These are phyloP conservation scores for Melinaea menophilus DNA, from an alignment of 2,888 invertebrate species.

Conservation along the genomic window DNA sequence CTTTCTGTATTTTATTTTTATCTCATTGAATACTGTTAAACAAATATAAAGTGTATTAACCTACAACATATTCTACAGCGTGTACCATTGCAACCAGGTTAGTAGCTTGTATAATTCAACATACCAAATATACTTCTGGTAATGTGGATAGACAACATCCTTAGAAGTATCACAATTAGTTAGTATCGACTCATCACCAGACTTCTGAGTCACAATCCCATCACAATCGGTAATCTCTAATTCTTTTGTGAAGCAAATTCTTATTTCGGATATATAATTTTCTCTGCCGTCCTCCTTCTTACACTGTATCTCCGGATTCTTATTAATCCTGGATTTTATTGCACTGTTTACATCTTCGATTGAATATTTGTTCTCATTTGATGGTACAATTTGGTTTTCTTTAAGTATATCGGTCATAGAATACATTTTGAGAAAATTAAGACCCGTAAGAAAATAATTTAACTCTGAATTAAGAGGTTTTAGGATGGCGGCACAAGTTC, in stretches of 20 bases:
- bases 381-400: slow-evolving; percentile 74
- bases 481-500: slow-evolving; percentile 84
- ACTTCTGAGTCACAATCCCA: slow-evolving; percentile 52
- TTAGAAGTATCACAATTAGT: slow-evolving; percentile 79
- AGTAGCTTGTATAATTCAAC: slow-evolving; percentile 77
- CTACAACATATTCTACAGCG: slow-evolving; percentile 56
- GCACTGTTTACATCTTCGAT: slow-evolving; percentile 48
- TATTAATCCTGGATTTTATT: slow-evolving; percentile 73
- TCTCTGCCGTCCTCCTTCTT: slow-evolving; percentile 76
- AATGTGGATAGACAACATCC: slow-evolving; percentile 77
- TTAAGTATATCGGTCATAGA: slow-evolving; percentile 79
- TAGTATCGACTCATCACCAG: slow-evolving; percentile 57
- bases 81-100: slow-evolving; percentile 80
- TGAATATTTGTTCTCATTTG: slow-evolving; percentile 40
- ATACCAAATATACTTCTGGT: slow-evolving; percentile 53
- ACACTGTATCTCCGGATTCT: slow-evolving; percentile 81
- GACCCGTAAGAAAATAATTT: slow-evolving; percentile 83
- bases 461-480: slow-evolving; percentile 77
- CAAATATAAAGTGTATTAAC: too few relatives aligned
- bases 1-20: too few relatives aligned
- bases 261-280: slow-evolving; percentile 82
- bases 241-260: slow-evolving; percentile 85
- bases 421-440: slow-evolving; percentile 79
- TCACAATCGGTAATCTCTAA: slow-evolving; percentile 82
- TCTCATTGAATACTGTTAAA: too few relatives aligned